Evolutionary conservation across 1,140 invertebrate species (phyloP).

Genomic region (Anagrus nilaparvatae): DNA sequence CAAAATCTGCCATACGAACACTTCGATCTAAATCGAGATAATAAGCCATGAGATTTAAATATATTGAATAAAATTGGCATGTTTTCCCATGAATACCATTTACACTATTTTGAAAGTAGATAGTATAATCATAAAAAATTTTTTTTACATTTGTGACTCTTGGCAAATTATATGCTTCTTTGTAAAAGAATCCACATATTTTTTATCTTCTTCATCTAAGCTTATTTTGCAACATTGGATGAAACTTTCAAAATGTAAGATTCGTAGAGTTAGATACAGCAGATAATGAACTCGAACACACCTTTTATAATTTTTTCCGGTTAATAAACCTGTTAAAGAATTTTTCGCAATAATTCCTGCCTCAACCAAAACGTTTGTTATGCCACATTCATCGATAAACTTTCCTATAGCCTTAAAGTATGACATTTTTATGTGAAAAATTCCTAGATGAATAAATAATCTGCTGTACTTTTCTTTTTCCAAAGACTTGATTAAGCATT

Average conservation of each 20-base stretch:
- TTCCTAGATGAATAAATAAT: constrained; percentile 40
- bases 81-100: constrained; percentile 11
- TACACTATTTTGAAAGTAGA: constrained; percentile 13
- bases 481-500: constrained; percentile 26
- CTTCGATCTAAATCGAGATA: constrained; percentile 11
- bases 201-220: constrained; percentile 6
- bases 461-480: constrained; percentile 24
- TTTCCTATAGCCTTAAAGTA: constrained; percentile 41
- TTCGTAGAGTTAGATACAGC: not conserved
- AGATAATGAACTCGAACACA: constrained; percentile 38
- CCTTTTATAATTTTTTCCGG: constrained; percentile 39
- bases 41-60: constrained; percentile 6
- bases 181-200: no score
- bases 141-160: not conserved
- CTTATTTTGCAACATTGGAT: constrained; percentile 9
- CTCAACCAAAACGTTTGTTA: constrained; percentile 35
- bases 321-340: constrained; percentile 34
- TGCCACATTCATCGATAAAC: constrained; percentile 35
- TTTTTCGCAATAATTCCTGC: constrained; percentile 34
- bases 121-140: constrained; percentile 10
- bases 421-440: constrained; percentile 40
- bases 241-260: constrained; percentile 9
- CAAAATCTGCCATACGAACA: constrained; percentile 22
- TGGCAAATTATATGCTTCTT: no score
- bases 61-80: constrained; percentile 9